These are phyloP conservation scores for Micrasema longulum DNA, from an alignment of 1,140 invertebrate species.

Conservation along the genomic window DNA sequence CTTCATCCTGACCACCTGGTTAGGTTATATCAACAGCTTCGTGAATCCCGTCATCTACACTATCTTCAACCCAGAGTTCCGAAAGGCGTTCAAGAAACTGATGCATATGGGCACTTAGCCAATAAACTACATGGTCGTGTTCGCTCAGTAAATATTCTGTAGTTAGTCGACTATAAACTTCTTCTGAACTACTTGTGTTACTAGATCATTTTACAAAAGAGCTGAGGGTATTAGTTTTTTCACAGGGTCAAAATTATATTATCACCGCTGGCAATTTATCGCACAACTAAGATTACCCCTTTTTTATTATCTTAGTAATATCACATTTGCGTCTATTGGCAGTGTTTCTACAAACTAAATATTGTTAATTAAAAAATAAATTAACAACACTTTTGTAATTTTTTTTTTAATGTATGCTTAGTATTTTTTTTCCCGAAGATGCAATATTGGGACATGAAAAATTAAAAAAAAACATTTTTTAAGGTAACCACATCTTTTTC, in stretches of 20 bases:
- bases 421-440: no score
- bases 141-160: slow-evolving; percentile 46
- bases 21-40: slow-evolving; percentile 98
- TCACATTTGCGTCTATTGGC: no score
- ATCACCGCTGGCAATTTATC: no score
- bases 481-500: no score
- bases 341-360: no score
- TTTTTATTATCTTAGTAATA: no score
- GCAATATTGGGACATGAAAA: no score
- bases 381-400: no score
- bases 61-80: slow-evolving; percentile 99
- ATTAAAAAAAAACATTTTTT: no score
- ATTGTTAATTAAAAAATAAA: no score
- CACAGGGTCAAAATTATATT: background rate
- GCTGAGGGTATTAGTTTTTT: background rate
- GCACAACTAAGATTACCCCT: no score
- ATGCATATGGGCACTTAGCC: slow-evolving; percentile 75
- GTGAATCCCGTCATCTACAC: slow-evolving; percentile 99
- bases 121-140: slow-evolving; percentile 65
- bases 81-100: slow-evolving; percentile 98
- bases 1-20: slow-evolving; percentile 97
- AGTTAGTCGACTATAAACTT: background rate
- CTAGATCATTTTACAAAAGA: slow-evolving; percentile 9
- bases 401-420: no score
- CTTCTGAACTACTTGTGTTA: slow-evolving; percentile 10